These are phyloP conservation scores for Araneus ventricosus DNA, from an alignment of 1,140 invertebrate species.

Conservation along the genomic window DNA sequence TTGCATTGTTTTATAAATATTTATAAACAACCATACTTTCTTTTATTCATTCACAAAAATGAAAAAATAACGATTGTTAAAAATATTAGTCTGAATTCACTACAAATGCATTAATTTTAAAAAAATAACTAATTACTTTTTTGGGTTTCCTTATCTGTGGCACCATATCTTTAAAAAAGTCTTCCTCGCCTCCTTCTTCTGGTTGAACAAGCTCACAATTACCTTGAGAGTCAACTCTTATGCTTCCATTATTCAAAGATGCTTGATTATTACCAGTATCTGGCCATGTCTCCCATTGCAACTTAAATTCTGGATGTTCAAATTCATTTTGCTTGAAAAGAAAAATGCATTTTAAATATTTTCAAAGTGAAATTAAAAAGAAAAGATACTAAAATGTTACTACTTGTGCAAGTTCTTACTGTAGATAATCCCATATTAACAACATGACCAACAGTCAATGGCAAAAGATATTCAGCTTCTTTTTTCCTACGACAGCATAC, in stretches of 20 bases:
- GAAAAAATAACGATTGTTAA: too few relatives aligned
- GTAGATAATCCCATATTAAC: background rate
- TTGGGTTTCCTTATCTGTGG: conserved; percentile 60
- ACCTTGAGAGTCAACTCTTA: background rate
- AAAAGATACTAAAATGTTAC: background rate
- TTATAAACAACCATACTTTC: too few relatives aligned
- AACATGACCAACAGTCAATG: conserved; percentile 53
- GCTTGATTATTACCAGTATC: background rate
- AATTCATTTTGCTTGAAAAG: conserved; percentile 10
- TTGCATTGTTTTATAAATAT: too few relatives aligned
- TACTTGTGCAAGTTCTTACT: background rate
- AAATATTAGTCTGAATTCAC: too few relatives aligned
- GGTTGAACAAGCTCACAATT: background rate
- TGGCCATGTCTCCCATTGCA: conserved; percentile 51
- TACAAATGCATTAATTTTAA: background rate
- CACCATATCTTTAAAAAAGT: conserved; percentile 69
- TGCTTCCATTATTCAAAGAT: background rate
- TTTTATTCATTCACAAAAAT: too few relatives aligned
- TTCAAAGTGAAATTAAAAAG: background rate
- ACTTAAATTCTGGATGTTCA: conserved; percentile 16
- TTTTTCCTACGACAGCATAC: conserved; percentile 50
- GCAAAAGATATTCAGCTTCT: conserved; percentile 56
- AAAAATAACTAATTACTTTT: conserved; percentile 39
- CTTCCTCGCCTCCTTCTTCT: conserved; percentile 30
- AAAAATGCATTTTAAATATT: background rate